Evolutionary conservation across 1,140 invertebrate species (phyloP), one percentile per base, ranked within the genome.

Genomic region (Tenebrio molitor): DNA sequence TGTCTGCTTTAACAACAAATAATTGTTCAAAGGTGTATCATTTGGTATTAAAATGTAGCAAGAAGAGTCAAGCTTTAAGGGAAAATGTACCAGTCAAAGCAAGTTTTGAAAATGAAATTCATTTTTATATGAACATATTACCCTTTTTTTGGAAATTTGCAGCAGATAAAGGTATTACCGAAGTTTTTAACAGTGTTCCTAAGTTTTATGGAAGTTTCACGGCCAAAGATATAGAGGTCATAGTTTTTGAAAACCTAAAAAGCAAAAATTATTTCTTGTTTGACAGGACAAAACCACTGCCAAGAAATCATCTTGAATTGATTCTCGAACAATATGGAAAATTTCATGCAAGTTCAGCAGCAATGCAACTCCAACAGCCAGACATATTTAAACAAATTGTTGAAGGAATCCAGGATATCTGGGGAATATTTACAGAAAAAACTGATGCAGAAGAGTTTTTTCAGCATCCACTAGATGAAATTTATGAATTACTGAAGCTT

Each of bases 331-430:
- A 81, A 14, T 82, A 88, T 72, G 88, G 83, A 8, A 83, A 81
- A 46, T 82, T 86, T 6, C 88, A 89, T 77, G 86, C 87, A 0
- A 65, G 85, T 0, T 86, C 86, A 0, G 82, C 84, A 71, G 84
- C 84, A 0, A 76, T 87, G 21, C 86, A 84, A 71, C 73, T 81
- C 19, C 79, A 81, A 46, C 73, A 83, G 34, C 77, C 77, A 4
- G 76, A 80, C 6, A 64, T 68, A 1, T 84, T 81, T 63, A 42
- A 74, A 14, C n/a, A 34, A 71, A 6, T 7, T 76, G n/a, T 10
- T 25, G 1, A 19, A 12, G 68, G 36, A 15, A 65, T n/a, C 16
- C 8, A 65, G 17, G 25, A 63, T 10, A 50, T 73, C 19, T 84
- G 58, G 79, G 33, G 62, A 66, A 41, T 71, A 53, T 23, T 74